These are phyloP conservation scores for Leptodirus hochenwartii DNA, from an alignment of 2,888 invertebrate species.

Conservation along the genomic window DNA sequence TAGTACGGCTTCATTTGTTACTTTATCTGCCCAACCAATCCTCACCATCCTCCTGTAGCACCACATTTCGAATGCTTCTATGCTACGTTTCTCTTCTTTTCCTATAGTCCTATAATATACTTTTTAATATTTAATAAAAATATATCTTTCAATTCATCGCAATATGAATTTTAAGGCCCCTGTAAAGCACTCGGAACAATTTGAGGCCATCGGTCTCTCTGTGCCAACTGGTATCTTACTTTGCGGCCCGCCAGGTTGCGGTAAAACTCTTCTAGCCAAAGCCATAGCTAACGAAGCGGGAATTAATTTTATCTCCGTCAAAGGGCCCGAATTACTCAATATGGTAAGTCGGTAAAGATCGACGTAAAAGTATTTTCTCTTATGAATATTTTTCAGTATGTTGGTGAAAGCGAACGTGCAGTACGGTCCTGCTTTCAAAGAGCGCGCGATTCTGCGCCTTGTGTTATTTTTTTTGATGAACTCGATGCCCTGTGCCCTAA, in stretches of 20 bases:
- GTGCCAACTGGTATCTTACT: conserved; percentile 80
- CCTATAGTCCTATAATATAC: not conserved
- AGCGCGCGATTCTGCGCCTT: conserved; percentile 88
- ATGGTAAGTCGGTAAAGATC: no score
- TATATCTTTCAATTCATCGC: no score
- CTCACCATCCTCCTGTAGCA: no score
- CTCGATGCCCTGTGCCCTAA: conserved; percentile 90
- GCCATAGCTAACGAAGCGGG: conserved; percentile 98
- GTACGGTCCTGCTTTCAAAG: conserved; percentile 91
- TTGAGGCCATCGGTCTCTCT: conserved; percentile 58
- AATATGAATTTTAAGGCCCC: conserved; percentile 55
- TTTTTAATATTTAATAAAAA: not conserved
- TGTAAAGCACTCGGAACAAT: conserved; percentile 67
- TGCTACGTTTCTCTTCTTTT: not conserved
- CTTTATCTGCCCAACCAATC: no score
- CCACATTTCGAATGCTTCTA: conserved; percentile 1
- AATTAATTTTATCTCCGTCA: conserved; percentile 96
- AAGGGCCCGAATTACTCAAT: conserved; percentile 93
- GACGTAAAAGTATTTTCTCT: conserved; percentile 2
- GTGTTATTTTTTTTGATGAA: conserved; percentile 98
- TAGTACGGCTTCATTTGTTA: no score
- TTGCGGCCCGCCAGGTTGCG: conserved; percentile 94
- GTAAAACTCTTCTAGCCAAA: conserved; percentile 93
- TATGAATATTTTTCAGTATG: conserved; percentile 58
- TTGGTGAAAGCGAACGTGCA: conserved; percentile 95